Evolutionary conservation across 2,797 vertebrate genomes (phyloP).

Genomic region (Syndactyla subalaris): DNA sequence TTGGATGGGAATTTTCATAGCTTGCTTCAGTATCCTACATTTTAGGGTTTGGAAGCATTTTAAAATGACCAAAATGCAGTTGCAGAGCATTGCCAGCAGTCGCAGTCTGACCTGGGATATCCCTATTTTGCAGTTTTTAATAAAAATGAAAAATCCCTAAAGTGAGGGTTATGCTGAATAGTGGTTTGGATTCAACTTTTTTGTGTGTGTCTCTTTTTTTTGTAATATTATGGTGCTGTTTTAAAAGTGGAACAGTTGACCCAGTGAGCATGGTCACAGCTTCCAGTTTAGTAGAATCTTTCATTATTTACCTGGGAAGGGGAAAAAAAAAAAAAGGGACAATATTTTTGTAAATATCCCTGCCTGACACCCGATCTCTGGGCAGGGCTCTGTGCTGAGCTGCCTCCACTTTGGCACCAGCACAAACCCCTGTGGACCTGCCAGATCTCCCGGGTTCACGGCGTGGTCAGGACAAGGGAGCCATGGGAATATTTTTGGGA

Average conservation of each 20-base stretch:
- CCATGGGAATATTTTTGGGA: neutral
- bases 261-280: accelerated
- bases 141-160: neutral
- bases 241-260: neutral
- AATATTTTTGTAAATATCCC: neutral
- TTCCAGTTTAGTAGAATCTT: neutral
- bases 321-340: accelerated
- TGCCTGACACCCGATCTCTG: neutral
- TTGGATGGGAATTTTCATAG: neutral
- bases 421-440: constrained; percentile 10
- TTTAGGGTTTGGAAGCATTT: neutral
- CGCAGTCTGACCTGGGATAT: neutral
- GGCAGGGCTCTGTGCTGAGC: neutral
- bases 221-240: neutral
- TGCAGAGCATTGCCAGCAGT: neutral
- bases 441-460: constrained; percentile 39
- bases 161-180: neutral
- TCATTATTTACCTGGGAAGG: neutral
- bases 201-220: neutral
- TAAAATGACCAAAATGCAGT: neutral
- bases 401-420: constrained; percentile 39
- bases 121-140: neutral
- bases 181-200: neutral
- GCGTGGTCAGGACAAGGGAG: constrained; percentile 16
- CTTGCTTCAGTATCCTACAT: neutral